These are phyloP conservation scores for Dynastes maya DNA, from an alignment of 2,888 invertebrate species.

Conservation along the genomic window DNA sequence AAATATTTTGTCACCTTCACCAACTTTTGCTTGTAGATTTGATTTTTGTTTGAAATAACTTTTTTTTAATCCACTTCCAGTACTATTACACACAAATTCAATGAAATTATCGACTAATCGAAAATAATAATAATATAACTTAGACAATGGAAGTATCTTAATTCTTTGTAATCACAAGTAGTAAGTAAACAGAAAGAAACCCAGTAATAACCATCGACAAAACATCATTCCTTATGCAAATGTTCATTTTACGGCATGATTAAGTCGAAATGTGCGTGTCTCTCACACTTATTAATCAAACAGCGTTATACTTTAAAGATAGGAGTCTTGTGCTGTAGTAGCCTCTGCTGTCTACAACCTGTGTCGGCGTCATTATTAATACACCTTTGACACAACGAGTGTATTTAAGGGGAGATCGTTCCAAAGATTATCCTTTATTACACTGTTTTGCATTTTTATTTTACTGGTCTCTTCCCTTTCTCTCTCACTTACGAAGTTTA, in stretches of 20 bases:
- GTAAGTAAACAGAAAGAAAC: constrained; percentile 41
- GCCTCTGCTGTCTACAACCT: constrained; percentile 57
- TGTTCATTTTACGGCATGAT: constrained; percentile 68
- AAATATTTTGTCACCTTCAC: no score
- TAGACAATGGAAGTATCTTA: not conserved
- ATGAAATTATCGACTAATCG: no score
- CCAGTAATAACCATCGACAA: constrained; percentile 64
- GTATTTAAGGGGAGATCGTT: constrained; percentile 66
- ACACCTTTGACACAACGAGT: constrained; percentile 66
- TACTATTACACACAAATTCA: no score
- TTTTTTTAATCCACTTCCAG: no score
- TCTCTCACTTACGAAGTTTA: constrained; percentile 33
- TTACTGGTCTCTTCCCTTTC: constrained; percentile 53
- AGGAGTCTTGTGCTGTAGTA: constrained; percentile 48
- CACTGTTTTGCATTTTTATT: constrained; percentile 68
- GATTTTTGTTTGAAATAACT: no score
- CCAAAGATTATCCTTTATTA: constrained; percentile 65
- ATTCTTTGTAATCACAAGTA: constrained; percentile 17
- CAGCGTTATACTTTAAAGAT: constrained; percentile 54
- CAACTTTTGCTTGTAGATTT: no score
- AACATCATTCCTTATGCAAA: constrained; percentile 67
- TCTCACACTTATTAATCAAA: constrained; percentile 69
- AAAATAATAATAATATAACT: no score
- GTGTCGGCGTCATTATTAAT: constrained; percentile 60
- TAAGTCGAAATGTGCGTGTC: constrained; percentile 70